These are phyloP conservation scores for Fistularia commersonii DNA, from an alignment of 2,797 vertebrate genomes.

Conservation along the genomic window DNA sequence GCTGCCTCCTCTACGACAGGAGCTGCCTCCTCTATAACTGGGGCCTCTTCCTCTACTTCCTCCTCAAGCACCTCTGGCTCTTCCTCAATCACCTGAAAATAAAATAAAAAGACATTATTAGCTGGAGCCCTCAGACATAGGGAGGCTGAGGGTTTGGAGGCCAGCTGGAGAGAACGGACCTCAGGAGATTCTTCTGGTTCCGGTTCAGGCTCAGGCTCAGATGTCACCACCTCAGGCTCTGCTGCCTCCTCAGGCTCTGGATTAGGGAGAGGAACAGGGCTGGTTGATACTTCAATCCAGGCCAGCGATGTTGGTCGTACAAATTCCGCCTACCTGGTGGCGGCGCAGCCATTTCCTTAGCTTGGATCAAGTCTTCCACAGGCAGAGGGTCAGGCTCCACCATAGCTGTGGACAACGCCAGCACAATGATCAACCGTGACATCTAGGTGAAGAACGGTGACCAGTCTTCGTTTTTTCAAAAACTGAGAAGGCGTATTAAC, in stretches of 20 bases:
- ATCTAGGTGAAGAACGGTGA: not conserved
- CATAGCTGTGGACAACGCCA: constrained; percentile 27
- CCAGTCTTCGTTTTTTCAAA: not conserved
- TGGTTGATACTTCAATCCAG: not conserved
- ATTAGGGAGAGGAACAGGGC: constrained; percentile 19
- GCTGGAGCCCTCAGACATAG: not conserved
- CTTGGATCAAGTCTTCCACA: constrained; percentile 60
- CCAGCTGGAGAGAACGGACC: constrained; percentile 16
- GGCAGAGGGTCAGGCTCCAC: constrained; percentile 53
- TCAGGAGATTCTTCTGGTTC: constrained; percentile 29
- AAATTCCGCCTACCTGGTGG: constrained; percentile 47
- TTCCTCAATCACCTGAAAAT: constrained; percentile 58
- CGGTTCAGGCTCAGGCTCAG: constrained; percentile 23
- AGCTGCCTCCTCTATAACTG: not conserved
- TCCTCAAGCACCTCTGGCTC: constrained; percentile 64
- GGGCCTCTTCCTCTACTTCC: constrained; percentile 13
- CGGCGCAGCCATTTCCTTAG: constrained; percentile 34
- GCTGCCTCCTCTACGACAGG: no score
- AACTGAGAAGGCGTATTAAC: not conserved
- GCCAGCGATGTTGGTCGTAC: no score
- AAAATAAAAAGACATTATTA: not conserved
- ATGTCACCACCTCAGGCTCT: constrained; percentile 15
- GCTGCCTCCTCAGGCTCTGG: constrained; percentile 33
- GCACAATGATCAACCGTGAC: not conserved
- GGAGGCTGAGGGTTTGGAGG: not conserved